phyloP scores from a whole-genome alignment of 2,797 vertebrate genomes.

The Hylomyscus alleni region DNA sequence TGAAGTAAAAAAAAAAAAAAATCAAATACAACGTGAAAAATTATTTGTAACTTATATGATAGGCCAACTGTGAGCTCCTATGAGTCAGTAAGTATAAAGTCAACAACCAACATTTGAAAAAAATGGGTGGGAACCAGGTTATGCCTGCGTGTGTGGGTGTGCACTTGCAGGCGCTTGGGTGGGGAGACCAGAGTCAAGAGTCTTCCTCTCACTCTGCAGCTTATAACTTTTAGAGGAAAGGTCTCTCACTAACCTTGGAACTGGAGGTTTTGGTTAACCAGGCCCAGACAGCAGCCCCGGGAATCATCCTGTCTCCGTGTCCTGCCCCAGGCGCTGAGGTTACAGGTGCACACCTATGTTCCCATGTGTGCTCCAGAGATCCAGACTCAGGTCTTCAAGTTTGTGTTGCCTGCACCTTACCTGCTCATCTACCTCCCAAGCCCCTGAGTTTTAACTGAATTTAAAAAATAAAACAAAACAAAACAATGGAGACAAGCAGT shows the following conservation, averaged over 20 bases:
- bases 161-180: background rate
- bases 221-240: background rate
- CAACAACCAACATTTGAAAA: constrained; percentile 32
- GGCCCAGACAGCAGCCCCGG: background rate
- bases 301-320: background rate
- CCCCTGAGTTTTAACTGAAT: constrained; percentile 22
- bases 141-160: background rate
- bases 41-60: background rate
- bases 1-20: constrained; percentile 20
- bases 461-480: constrained; percentile 17
- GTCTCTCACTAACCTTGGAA: background rate
- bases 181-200: background rate
- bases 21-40: constrained; percentile 38
- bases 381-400: background rate
- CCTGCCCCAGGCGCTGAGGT: too few species aligned
- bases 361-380: background rate
- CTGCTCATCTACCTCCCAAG: background rate
- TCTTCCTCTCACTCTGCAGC: background rate
- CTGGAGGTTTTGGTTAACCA: background rate
- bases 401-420: background rate
- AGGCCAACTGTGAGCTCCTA: background rate
- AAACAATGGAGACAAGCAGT: background rate
- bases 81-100: background rate
- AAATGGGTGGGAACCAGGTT: background rate
- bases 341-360: background rate